phyloP scores from a whole-genome alignment of 2,113 vertebrate species.

The human (Homo sapiens) region DNA sequence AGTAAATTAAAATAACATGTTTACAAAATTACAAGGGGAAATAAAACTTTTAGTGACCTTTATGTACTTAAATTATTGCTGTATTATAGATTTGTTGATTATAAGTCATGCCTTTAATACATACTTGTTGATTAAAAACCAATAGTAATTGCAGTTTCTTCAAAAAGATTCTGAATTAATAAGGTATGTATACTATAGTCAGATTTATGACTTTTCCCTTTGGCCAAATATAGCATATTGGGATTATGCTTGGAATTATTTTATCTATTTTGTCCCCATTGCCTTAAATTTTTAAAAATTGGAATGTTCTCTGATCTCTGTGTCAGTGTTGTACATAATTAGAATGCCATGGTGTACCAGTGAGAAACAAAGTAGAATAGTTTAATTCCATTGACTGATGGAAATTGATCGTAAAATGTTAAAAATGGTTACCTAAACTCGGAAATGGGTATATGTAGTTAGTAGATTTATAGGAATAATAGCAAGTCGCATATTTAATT shows the following conservation, averaged over 20 bases:
- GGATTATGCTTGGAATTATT: conserved; percentile 39
- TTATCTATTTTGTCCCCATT: neutral
- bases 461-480: neutral
- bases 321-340: neutral
- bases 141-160: neutral
- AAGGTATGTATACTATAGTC: neutral
- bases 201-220: conserved; percentile 20
- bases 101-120: neutral
- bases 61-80: conserved; percentile 16
- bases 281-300: neutral
- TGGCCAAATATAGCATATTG: neutral
- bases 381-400: conserved; percentile 12
- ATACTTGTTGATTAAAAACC: conserved; percentile 15
- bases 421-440: conserved; percentile 31
- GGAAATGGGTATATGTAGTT: conserved; percentile 39
- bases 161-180: conserved; percentile 47
- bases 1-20: conserved; percentile 34
- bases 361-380: neutral
- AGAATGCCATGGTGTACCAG: neutral
- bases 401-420: conserved; percentile 40
- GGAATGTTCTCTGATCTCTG: neutral
- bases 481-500: conserved; percentile 32
- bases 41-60: neutral
- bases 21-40: neutral
- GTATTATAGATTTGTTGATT: conserved; percentile 2